Evolutionary conservation across 2,113 vertebrate species (phyloP), one percentile per base, ranked within the genome.

Genomic region (Rallus limicola): DNA sequence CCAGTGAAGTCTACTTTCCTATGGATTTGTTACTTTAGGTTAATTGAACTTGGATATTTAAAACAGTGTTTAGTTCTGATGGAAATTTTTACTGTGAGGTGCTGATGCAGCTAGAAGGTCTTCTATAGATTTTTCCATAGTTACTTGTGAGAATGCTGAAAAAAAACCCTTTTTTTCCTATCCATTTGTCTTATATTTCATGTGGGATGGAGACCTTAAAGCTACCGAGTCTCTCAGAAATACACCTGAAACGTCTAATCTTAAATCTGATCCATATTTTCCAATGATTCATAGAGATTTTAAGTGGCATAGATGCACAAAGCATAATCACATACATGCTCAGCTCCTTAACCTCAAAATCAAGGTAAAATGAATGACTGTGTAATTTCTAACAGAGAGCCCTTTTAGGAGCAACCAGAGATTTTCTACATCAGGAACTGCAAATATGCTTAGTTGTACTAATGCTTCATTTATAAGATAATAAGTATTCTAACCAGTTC

Each of bases 381-480:
- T 23, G 13, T n/a, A 88, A 18, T 76, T 82, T 69, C 70, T 86
- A 72, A 81, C 19, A 64, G 42, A 90, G 16, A 90, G 64, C 28
- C 6, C 11, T 93, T 92, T 83, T 52, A 81, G 55, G 40, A 72
- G 9, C 25, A 65, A 80, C 10, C 9, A 70, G 40, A 74, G 40
- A 70, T 74, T 94, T 93, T 77, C 63, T 81, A 52, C 15, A 86
- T 42, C 40, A 76, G 50, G 60, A 91, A 71, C 19, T 80, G 42
- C 64, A 93, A 88, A 77, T 79, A 69, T 55, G 5, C 55, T 88
- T 88, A 63, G 46, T 59, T 81, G n/a, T 52, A 77, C 46, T 94
- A 87, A 76, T 91, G 12, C 59, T 91, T 91, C 46, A 70, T 90
- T 94, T 94, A 70, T 90, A 85, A 89, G n/a, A 94, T 83, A 90